Conservation (phyloP, 1,140 invertebrate species). For the Gyrodactylus bullatarudis region DNA sequence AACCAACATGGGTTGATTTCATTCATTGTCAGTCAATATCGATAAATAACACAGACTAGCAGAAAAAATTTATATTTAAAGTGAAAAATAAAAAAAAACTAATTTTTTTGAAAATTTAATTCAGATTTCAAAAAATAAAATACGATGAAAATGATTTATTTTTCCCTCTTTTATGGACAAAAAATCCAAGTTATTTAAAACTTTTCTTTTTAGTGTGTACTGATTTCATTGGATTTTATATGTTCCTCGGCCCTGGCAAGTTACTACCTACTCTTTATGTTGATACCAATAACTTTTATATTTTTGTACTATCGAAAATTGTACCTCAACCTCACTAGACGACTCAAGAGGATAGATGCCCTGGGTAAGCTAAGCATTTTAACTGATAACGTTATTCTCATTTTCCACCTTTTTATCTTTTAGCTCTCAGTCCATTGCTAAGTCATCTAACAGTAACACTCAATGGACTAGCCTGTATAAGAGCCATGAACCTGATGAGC, state of each 20-base stretch:
- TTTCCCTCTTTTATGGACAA: no score
- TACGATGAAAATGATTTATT: no score
- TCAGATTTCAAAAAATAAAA: no score
- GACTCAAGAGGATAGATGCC: conserved; percentile 55
- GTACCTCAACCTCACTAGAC: conserved; percentile 43
- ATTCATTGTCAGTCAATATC: no score
- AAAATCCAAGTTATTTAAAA: no score
- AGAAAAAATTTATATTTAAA: no score
- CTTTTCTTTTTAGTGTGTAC: conserved; percentile 32
- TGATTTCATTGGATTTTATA: conserved; percentile 36
- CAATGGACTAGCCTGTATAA: conserved; percentile 51
- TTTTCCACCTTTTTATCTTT: no score
- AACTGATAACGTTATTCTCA: no score
- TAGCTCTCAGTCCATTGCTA: conserved; percentile 32
- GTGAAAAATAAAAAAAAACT: no score
- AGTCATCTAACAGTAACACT: conserved; percentile 52
- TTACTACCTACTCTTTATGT: conserved; percentile 31
- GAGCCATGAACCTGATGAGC: conserved; percentile 38
- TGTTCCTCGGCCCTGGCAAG: conserved; percentile 37
- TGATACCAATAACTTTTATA: conserved; percentile 29
- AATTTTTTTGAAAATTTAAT: no score
- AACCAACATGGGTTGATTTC: no score
- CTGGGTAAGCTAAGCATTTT: conserved; percentile 36
- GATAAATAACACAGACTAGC: no score
- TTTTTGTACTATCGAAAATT: conserved; percentile 38